Evolutionary conservation across 2,113 vertebrate species (phyloP), one percentile per base, ranked within the genome.

Genomic region (Sakesphorus luctuosus): DNA sequence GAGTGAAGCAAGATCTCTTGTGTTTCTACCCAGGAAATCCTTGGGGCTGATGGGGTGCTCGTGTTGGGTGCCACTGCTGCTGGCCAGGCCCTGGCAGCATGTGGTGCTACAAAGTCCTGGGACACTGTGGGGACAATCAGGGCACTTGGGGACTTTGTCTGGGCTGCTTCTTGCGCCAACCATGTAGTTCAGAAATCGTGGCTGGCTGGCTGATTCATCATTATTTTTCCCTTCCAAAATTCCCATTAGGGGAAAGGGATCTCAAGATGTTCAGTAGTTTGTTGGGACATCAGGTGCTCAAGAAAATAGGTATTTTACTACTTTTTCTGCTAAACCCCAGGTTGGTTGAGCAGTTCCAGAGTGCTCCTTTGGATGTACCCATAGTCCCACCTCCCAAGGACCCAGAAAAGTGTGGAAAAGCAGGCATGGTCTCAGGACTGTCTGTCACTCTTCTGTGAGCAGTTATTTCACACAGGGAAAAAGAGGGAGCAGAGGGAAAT

Each of bases 401-500:
- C 38, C 9, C 18, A 79, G 61, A 7, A 0, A 7, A 21, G 28
- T 36, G 31, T 66, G 31, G 17, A 72, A 67, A 93, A 59, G 8
- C 61, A 87, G 20, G 4, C 38, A 6, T 1, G 33, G 89, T 56
- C 16, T 18, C 50, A 11, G 35, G 16, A 28, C 15, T 62, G 40
- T 78, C 71, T 47, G 62, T 47, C 82, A 31, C 71, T 47, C 40
- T 79, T 50, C 73, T 50, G 25, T 11, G 18, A 86, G 43, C 55
- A 63, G 40, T 74, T 90, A 46, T 58, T 92, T 95, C 94, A 86
- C 55, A 31, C 33, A 20, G 53, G n/a, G 66, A 68, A 75, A 84
- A 87, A 81, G 73, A 87, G 7, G 31, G 49, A 94, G 43, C 26
- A 18, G 74, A 91, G 62, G 17, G 11, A 83, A 93, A 75, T n/a